Conservation (phyloP, 2,888 invertebrate genomes). For the Punctoribates punctum region DNA sequence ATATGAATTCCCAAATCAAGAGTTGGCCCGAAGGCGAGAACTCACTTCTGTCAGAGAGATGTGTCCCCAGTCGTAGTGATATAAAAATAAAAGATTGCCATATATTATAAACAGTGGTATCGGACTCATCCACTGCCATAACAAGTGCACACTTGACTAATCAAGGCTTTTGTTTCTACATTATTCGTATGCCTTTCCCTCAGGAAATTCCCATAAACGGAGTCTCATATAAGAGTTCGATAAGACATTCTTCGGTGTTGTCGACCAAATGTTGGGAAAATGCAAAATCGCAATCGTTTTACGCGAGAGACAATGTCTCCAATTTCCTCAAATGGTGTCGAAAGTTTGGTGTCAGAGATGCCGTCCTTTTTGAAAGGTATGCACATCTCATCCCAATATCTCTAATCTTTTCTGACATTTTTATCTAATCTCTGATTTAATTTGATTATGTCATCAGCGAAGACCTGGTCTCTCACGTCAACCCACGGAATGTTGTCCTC, state of each 20-base stretch:
- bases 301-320: slow-evolving; percentile 81
- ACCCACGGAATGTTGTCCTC: slow-evolving; percentile 76
- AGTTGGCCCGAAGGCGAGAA: slow-evolving; percentile 8
- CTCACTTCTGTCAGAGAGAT: background rate
- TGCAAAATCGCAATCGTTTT: slow-evolving; percentile 78
- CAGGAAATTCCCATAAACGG: slow-evolving; percentile 38
- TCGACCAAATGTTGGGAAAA: slow-evolving; percentile 71
- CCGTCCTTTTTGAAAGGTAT: slow-evolving; percentile 82
- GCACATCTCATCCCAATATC: background rate
- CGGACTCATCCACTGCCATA: slow-evolving; percentile 4
- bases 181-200: slow-evolving; percentile 5
- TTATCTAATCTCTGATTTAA: background rate
- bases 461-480: slow-evolving; percentile 43
- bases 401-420: background rate
- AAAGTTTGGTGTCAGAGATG: slow-evolving; percentile 77
- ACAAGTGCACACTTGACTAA: slow-evolving; percentile 20
- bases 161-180: slow-evolving; percentile 27
- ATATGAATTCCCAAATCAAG: background rate
- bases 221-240: slow-evolving; percentile 20
- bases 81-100: background rate
- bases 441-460: slow-evolving; percentile 25
- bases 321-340: slow-evolving; percentile 83
- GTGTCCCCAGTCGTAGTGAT: background rate
- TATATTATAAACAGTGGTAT: background rate
- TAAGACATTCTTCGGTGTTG: slow-evolving; percentile 14